These are phyloP conservation scores for Paguma larvata DNA, from an alignment of 2,797 vertebrate species.

Conservation along the genomic window DNA sequence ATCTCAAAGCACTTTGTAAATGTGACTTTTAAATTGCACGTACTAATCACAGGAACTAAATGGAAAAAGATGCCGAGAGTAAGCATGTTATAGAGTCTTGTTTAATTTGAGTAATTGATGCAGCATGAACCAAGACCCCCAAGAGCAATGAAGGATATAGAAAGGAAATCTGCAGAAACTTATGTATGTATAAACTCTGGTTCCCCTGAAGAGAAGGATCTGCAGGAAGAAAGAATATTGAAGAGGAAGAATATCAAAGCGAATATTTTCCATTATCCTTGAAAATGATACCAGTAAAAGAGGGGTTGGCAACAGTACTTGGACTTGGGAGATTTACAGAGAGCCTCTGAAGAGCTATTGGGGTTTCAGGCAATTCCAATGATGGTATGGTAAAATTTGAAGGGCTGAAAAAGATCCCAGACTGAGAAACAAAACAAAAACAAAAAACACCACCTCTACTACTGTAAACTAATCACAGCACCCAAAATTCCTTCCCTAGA, in stretches of 20 bases:
- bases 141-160: not conserved
- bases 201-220: not conserved
- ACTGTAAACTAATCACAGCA: not conserved
- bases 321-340: not conserved
- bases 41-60: not conserved
- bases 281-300: slow-evolving; percentile 8
- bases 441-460: not conserved
- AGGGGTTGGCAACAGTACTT: not conserved
- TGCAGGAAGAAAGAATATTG: slow-evolving; percentile 32
- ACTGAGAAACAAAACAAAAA: not conserved
- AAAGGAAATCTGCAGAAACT: slow-evolving; percentile 14
- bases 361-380: not conserved
- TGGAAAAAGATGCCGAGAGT: not conserved
- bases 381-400: not conserved
- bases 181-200: not conserved
- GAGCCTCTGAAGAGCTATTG: not conserved
- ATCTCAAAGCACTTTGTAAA: slow-evolving; percentile 35
- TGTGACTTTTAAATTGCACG: slow-evolving; percentile 46
- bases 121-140: not conserved
- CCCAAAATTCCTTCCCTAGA: not conserved
- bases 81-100: not conserved
- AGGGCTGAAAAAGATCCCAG: not conserved
- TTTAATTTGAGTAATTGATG: slow-evolving; percentile 24
- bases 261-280: not conserved
- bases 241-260: not conserved